A percentile compares a stretch with the other conserved stretches of the same genome.
phyloP scores from a whole-genome alignment of 2,113 vertebrate species.

The Uropsilus gracilis region DNA sequence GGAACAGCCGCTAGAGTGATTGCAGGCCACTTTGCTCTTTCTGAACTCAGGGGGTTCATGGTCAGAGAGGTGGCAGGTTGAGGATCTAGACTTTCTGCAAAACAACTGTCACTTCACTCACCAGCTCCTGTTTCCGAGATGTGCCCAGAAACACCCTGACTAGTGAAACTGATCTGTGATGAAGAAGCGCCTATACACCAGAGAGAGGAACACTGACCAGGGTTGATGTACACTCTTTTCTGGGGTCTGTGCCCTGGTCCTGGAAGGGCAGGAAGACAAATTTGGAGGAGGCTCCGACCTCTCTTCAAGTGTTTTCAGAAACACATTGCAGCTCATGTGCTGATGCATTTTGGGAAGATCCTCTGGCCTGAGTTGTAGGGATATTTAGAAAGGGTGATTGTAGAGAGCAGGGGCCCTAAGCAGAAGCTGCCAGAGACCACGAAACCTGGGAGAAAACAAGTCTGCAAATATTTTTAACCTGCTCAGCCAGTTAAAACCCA shows the following conservation, averaged over 20 bases:
- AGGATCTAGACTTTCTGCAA: background rate
- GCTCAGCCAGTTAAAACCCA: background rate
- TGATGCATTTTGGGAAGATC: background rate
- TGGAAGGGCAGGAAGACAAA: background rate
- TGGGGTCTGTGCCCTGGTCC: background rate
- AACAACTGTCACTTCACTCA: background rate
- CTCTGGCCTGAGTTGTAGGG: background rate
- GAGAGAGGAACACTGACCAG: background rate
- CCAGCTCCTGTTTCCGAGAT: background rate
- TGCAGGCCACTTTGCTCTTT: background rate
- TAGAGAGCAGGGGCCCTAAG: background rate
- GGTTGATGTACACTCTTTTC: rapidly evolving
- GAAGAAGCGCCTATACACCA: background rate
- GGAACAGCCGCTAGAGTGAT: too few species aligned
- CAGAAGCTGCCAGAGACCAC: background rate
- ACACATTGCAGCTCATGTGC: background rate
- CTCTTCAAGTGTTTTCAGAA: background rate
- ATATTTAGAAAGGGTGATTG: background rate
- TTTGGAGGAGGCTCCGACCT: background rate
- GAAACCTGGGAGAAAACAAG: background rate
- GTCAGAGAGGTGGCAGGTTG: background rate
- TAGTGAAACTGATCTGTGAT: background rate
- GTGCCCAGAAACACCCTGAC: background rate
- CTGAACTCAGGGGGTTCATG: background rate
- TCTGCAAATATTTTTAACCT: background rate